Percentiles rank a stretch among this genome's conserved stretches.
phyloP scores from a whole-genome alignment of 2,797 vertebrate genomes.

The Gephyroberyx darwinii region DNA sequence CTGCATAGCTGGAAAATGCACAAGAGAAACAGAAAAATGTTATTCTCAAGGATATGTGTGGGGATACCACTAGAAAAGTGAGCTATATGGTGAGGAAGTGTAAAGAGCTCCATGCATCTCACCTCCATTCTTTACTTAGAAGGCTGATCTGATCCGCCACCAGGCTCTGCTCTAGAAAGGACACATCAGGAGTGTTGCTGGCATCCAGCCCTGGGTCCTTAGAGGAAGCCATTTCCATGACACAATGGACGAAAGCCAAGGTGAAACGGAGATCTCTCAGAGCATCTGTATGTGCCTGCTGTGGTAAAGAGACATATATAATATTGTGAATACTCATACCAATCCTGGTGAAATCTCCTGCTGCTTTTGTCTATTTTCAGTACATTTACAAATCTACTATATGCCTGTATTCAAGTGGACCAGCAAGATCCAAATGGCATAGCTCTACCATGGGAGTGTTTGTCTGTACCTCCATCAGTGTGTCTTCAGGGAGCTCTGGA shows the following conservation, averaged over 20 bases:
- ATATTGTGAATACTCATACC: slow-evolving; percentile 26
- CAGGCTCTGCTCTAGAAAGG: slow-evolving; percentile 91
- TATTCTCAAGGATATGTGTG: neutral
- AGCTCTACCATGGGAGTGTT: neutral
- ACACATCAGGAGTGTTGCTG: slow-evolving; percentile 75
- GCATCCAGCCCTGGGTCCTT: slow-evolving; percentile 83
- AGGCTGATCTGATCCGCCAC: slow-evolving; percentile 97
- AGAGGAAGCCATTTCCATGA: slow-evolving; percentile 90
- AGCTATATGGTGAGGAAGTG: neutral
- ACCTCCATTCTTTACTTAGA: slow-evolving; percentile 96
- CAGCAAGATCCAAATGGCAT: slow-evolving; percentile 3
- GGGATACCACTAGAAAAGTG: slow-evolving; percentile 1
- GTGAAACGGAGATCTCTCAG: slow-evolving; percentile 91
- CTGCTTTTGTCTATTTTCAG: neutral
- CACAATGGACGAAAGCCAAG: slow-evolving; percentile 88
- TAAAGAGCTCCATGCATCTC: slow-evolving; percentile 37
- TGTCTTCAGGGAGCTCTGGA: slow-evolving; percentile 93
- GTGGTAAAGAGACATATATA: slow-evolving; percentile 36
- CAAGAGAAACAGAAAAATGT: slow-evolving; percentile 10
- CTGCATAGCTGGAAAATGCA: slow-evolving; percentile 85
- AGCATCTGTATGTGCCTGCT: slow-evolving; percentile 92
- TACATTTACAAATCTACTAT: neutral
- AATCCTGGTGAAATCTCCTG: neutral
- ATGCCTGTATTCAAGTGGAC: neutral
- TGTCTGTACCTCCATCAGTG: slow-evolving; percentile 80